Base-by-base conservation (phyloP, 2,797 vertebrate genomes). In the Acipenser oxyrinchus region DNA sequence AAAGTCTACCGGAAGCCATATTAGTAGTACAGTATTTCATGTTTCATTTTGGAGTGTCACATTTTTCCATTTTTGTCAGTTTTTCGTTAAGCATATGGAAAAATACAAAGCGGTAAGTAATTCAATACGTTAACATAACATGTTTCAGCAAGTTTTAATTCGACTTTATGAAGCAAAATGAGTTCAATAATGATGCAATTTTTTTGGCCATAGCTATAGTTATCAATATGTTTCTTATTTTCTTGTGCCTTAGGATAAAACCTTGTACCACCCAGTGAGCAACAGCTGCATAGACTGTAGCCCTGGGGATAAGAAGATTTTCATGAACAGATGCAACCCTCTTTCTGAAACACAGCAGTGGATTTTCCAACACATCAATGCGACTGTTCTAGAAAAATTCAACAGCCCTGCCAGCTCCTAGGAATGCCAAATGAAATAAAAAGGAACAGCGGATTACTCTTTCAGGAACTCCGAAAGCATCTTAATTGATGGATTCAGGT, bases 321-420 rank as follows among this genome's bases (percentile, higher is more conserved):
- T 94, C 87, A 93, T 94, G 92, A 92, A 90, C 84, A 90, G 87
- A 88, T 94, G 93, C 74, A 87, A 94, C 76, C 89, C 92, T 65
- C 83, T 88, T 15, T 93, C 92, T 58, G 87, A 90, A 79, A 94
- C 93, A 66, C 93, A 94, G 68, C 91, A 92, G 79, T 94, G 93
- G 93, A 83, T 93, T 80, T 94, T 94, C 84, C 90, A 93, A 82
- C 91, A 90, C 78, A 79, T 86, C 79, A 94, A 94, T 77, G 73
- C 79, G 79, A 94, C 93, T 80, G 83, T 93, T 84, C 85, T 94
- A 88, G 88, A 92, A 81, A 92, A 91, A 83, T 86, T 87, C 86
- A 91, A 90, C 85, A 81, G 84, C 77, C 82, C 84, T 69, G 71
- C 74, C 78, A 90, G 77, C 78, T 91, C 92, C 75, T 94, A 93